phyloP scores from a whole-genome alignment of 2,888 invertebrate species.

The Diplazon laetatorius region DNA sequence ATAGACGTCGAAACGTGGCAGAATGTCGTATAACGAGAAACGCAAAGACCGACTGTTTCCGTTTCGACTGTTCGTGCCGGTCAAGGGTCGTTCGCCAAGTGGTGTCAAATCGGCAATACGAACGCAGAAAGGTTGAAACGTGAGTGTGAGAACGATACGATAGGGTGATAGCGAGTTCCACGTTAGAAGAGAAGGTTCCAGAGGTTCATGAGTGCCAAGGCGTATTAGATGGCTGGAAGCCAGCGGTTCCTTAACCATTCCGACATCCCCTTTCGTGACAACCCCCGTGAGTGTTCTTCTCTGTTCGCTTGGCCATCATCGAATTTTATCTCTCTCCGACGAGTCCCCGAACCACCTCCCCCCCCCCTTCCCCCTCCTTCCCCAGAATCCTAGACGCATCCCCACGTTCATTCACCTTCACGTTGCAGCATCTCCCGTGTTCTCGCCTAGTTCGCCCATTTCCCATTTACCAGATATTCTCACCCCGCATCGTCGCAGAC shows the following conservation, averaged over 20 bases:
- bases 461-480: slow-evolving; percentile 47
- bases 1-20: neutral
- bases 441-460: slow-evolving; percentile 46
- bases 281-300: slow-evolving; percentile 19
- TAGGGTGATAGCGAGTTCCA: slow-evolving; percentile 30
- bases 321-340: slow-evolving; percentile 6
- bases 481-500: slow-evolving; percentile 21
- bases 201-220: slow-evolving; percentile 65
- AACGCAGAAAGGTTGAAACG: slow-evolving; percentile 45
- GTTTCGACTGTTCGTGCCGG: slow-evolving; percentile 37
- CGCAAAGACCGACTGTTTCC: slow-evolving; percentile 34
- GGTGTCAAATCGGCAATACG: slow-evolving; percentile 69
- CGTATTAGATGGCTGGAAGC: slow-evolving; percentile 75
- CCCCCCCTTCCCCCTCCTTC: slow-evolving; percentile 28
- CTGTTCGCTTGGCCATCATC: slow-evolving; percentile 31
- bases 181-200: slow-evolving; percentile 17
- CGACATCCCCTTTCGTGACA: slow-evolving; percentile 63
- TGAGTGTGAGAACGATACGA: slow-evolving; percentile 54
- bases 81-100: slow-evolving; percentile 62
- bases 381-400: slow-evolving; percentile 29
- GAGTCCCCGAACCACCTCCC: no score
- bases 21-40: slow-evolving; percentile 44
- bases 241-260: slow-evolving; percentile 73
- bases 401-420: slow-evolving; percentile 54
- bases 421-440: slow-evolving; percentile 50